These are phyloP conservation scores for Oxyruncus cristatus DNA, from an alignment of 2,113 vertebrate species.

Conservation along the genomic window DNA sequence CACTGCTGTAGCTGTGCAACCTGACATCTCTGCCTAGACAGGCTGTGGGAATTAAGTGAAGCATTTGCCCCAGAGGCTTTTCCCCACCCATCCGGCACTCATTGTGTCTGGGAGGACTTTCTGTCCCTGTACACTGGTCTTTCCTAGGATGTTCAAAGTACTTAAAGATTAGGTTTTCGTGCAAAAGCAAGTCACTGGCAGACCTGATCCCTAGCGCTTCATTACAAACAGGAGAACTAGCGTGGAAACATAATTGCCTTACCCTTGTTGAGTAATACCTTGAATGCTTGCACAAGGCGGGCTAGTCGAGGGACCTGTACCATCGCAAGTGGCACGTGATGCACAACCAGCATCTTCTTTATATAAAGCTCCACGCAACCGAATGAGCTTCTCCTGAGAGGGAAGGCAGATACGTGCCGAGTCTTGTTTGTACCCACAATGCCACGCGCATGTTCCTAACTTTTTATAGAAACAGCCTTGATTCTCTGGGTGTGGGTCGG, in stretches of 20 bases:
- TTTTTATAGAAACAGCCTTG: constrained; percentile 32
- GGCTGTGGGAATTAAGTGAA: not conserved
- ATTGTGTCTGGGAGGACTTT: not conserved
- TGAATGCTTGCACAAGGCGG: accelerated
- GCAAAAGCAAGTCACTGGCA: not conserved
- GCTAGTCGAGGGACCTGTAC: not conserved
- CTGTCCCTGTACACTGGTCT: not conserved
- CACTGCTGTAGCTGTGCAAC: not conserved
- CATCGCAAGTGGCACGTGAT: not conserved
- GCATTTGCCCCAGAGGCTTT: not conserved
- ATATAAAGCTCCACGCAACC: not conserved
- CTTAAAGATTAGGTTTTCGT: not conserved
- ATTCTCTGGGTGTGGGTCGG: not conserved
- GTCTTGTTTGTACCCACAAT: constrained; percentile 6
- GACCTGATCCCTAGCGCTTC: not conserved
- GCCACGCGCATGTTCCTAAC: not conserved
- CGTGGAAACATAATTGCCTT: not conserved
- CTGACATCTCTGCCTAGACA: not conserved
- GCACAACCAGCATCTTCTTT: not conserved
- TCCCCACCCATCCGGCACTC: not conserved
- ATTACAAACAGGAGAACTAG: not conserved
- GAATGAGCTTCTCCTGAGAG: not conserved
- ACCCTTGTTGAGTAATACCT: not conserved
- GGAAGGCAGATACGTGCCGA: not conserved
- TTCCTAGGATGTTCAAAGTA: not conserved